A percentile compares a stretch with the other conserved stretches of the same genome.
These are phyloP conservation scores for Spheniscus humboldti DNA, from an alignment of 2,797 vertebrate species.

Conservation along the genomic window DNA sequence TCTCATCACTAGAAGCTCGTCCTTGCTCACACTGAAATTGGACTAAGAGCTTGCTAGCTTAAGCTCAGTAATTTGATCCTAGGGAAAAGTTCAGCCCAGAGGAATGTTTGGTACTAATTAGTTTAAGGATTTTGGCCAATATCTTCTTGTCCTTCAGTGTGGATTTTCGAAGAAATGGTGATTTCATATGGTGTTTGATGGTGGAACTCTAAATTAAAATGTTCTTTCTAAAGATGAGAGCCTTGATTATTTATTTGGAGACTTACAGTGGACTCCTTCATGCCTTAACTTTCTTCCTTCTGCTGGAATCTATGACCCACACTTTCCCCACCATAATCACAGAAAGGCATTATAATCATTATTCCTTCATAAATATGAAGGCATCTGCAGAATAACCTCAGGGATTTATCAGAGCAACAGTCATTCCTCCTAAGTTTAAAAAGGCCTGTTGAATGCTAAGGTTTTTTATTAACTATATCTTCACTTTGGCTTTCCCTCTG, in stretches of 20 bases:
- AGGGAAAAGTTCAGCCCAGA: conserved; percentile 23
- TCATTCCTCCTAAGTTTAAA: not conserved
- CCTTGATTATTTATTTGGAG: conserved; percentile 29
- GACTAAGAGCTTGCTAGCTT: not conserved
- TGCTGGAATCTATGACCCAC: not conserved
- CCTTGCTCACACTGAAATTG: not conserved
- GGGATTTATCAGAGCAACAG: not conserved
- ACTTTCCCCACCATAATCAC: not conserved
- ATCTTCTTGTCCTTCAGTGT: conserved; percentile 8
- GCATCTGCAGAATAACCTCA: not conserved
- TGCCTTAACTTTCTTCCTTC: not conserved
- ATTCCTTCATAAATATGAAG: conserved; percentile 2
- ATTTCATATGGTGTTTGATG: conserved; percentile 36
- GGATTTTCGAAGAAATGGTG: conserved; percentile 33
- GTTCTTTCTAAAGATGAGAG: conserved; percentile 46
- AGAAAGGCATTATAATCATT: not conserved
- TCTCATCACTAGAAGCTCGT: not conserved
- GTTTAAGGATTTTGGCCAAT: conserved; percentile 31
- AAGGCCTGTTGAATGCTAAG: not conserved
- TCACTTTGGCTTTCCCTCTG: not conserved
- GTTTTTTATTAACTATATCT: conserved; percentile 6
- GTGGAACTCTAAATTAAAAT: conserved; percentile 45
- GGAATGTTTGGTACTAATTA: conserved; percentile 18
- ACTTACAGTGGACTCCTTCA: not conserved
- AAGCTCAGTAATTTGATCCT: conserved; percentile 18